A percentile compares a stretch with the other conserved stretches of the same genome.
These are phyloP conservation scores for Caradrina kadenii DNA, from an alignment of 2,888 invertebrate species.

Conservation along the genomic window DNA sequence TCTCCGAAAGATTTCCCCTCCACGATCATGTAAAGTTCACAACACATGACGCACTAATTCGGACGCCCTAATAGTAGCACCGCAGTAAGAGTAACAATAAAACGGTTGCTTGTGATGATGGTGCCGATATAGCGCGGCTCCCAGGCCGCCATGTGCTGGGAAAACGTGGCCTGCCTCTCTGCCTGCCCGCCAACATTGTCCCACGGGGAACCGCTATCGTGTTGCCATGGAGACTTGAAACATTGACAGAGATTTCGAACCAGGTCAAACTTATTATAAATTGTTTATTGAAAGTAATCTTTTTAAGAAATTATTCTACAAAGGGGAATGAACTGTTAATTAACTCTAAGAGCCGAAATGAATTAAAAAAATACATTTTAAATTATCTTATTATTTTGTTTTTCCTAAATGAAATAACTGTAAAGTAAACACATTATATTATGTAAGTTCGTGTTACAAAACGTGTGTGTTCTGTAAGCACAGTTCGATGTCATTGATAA, in stretches of 20 bases:
- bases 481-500: conserved; percentile 38
- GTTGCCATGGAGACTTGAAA: conserved; percentile 8
- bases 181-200: conserved; percentile 18
- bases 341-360: conserved; percentile 8
- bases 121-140: conserved; percentile 71
- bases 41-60: background rate
- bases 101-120: conserved; percentile 69
- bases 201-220: conserved; percentile 44
- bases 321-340: conserved; percentile 28
- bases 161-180: conserved; percentile 40
- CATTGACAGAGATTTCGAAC: background rate
- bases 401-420: conserved; percentile 30
- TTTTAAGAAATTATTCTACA: no score
- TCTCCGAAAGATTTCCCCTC: no score
- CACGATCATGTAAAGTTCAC: background rate
- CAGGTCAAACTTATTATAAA: no score
- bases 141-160: conserved; percentile 60
- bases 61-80: background rate
- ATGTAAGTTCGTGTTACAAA: conserved; percentile 10
- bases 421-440: background rate
- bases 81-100: conserved; percentile 66
- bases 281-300: no score
- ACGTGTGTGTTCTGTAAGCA: conserved; percentile 31
- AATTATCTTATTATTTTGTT: conserved; percentile 4
- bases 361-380: background rate